A percentile compares a stretch with the other conserved stretches of the same genome.
These are phyloP conservation scores for Casuarius casuarius DNA, from an alignment of 2,113 vertebrate species.

Conservation along the genomic window DNA sequence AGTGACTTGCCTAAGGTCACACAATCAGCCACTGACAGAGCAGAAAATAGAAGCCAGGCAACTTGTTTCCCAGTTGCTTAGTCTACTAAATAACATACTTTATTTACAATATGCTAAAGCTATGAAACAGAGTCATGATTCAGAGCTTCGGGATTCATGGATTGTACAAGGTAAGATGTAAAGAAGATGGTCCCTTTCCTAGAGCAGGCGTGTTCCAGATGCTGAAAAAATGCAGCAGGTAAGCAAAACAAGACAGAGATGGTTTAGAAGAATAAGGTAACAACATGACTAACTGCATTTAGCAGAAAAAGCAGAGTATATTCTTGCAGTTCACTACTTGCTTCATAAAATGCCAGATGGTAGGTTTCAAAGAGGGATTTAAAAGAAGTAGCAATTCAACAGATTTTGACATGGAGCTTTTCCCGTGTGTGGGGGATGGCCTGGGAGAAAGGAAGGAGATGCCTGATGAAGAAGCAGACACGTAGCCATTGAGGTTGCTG, in stretches of 20 bases:
- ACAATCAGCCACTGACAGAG: neutral
- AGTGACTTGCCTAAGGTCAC: neutral
- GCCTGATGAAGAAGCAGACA: conserved; percentile 35
- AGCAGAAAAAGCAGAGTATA: conserved; percentile 36
- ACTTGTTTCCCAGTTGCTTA: neutral
- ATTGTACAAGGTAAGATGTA: neutral
- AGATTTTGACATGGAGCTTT: conserved; percentile 65
- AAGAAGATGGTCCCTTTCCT: neutral
- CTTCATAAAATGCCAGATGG: conserved; percentile 66
- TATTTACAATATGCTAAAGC: neutral
- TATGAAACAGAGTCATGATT: neutral
- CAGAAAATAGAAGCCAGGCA: neutral
- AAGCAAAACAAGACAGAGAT: conserved; percentile 35
- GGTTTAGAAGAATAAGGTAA: conserved; percentile 35
- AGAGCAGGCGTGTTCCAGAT: neutral
- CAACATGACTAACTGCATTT: conserved; percentile 44
- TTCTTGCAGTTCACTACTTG: conserved; percentile 58
- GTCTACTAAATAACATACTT: neutral
- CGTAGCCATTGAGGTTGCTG: conserved; percentile 38
- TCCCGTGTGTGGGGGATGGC: conserved; percentile 51
- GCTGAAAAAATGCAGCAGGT: conserved; percentile 1
- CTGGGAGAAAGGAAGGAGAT: conserved; percentile 40
- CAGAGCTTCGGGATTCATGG: neutral
- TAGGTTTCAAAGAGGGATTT: conserved; percentile 63
- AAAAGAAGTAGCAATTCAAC: conserved; percentile 54